Evolutionary conservation across 2,888 invertebrate genomes (phyloP), one percentile per base, ranked within the genome.

Genomic region (Glaucopsyche alexis): DNA sequence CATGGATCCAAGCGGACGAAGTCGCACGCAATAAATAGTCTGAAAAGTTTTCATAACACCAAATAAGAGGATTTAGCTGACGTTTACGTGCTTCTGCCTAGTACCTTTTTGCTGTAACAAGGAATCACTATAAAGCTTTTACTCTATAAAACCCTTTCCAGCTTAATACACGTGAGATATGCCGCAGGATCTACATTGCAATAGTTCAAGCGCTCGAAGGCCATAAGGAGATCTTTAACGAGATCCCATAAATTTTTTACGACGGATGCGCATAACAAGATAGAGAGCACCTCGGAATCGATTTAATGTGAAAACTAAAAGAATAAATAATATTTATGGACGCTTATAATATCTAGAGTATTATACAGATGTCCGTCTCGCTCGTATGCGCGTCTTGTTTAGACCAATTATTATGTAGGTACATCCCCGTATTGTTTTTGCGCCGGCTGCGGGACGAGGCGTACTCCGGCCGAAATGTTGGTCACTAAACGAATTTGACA

Each of bases 401-500:
- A 72, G 49, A 29, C 75, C 76, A 79, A 79, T 79, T 77, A 78
- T 77, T 75, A 80, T 80, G 82, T 84, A 85, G 76, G 76, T 74
- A 75, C 75, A 75, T 73, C 74, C 71, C 71, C 74, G 40, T 69
- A 29, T 66, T 75, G 78, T 81, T 82, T 81, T 82, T 82, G 78
- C 78, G 60, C 7, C 42, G 70, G 47, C 78, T 79, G 80, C 77
- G 77, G 77, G 76, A 75, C 76, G 71, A 76, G 71, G 72, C 77
- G 77, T 77, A 76, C 79, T 74, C 74, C 67, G 72, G 74, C 77
- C 74, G 77, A 80, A 77, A 76, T 77, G 77, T 77, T 76, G 74
- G 76, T 75, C 75, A 75, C 76, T 78, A 78, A 80, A 76, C 78
- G 77, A 78, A 77, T 79, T 71, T 78, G 80, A 79, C 79, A 78